Base-by-base conservation (phyloP, 2,888 invertebrate genomes). In the Catocala sponsa region DNA sequence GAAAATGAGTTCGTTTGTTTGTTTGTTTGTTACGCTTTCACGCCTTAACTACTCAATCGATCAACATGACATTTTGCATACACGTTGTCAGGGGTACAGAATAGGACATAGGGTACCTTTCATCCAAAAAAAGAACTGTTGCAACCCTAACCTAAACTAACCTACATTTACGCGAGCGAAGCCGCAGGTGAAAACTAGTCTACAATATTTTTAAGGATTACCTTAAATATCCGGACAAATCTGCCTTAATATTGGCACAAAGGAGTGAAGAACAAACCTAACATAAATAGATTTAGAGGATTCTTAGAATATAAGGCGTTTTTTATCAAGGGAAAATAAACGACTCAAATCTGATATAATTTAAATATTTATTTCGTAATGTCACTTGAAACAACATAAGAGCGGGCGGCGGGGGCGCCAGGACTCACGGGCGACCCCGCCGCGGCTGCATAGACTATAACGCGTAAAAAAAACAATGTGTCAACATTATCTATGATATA, bases 341-440 rank as follows among this genome's bases (percentile, higher is more conserved):
- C 90, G 65, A 50, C 74, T 38, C 72, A 59, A 55, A 47, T 83
- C 72, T 87, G 91, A 92, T 94, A 91, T 91, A 91, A 89, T 93
- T 92, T 91, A 87, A 91, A 92, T 94, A 92, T 94, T 94, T 94
- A 93, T 93, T 93, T 89, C 83, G 87, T 92, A 93, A 94, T 94
- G 92, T 92, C 94, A 92, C 89, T 89, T 84, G 90, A 89, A 91
- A 91, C 89, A 94, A 92, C 89, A 82, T 70, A 88, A 87, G 84
- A 87, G 89, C 90, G 53, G 74, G 89, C 92, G 91, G 79, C 85
- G 88, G 85, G 68, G 86, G 78, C 89, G 83, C 85, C 85, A 82
- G 93, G 94, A 93, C 94, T 93, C 94, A 12, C 74, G 85, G 79
- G 81, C 87, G 85, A 80, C 86, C 79, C 87, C 91, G 84, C 70